Conservation (phyloP, 2,797 vertebrate species). For the Melanotaenia nigrans region DNA sequence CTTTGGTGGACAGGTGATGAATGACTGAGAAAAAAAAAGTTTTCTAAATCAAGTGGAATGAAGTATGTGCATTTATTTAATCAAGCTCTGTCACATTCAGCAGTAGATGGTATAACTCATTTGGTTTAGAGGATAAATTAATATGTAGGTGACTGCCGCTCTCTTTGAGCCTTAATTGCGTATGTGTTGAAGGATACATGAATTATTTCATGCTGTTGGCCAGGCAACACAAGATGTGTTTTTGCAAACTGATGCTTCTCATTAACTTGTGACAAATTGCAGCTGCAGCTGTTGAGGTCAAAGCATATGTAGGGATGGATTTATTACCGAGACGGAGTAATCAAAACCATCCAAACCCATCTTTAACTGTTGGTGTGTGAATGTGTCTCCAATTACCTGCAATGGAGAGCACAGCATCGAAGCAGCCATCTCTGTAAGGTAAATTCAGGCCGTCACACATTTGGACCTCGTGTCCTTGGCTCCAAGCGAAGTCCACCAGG, state of each 20-base stretch:
- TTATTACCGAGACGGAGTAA: background rate
- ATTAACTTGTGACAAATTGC: conserved; percentile 35
- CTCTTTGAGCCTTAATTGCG: conserved; percentile 32
- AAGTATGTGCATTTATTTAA: background rate
- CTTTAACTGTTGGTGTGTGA: background rate
- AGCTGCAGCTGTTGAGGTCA: conserved; percentile 11
- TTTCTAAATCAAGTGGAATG: conserved; percentile 16
- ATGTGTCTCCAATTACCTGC: conserved; percentile 59
- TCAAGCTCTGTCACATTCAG: conserved; percentile 17
- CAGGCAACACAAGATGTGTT: conserved; percentile 42
- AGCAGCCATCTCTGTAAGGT: conserved; percentile 80
- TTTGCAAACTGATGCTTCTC: conserved; percentile 53
- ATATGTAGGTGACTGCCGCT: conserved; percentile 27
- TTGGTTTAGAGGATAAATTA: conserved; percentile 18
- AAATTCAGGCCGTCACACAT: conserved; percentile 78
- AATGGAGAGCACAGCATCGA: conserved; percentile 80
- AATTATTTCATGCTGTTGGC: conserved; percentile 62
- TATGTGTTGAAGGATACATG: conserved; percentile 36
- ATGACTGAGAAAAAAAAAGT: conserved; percentile 74
- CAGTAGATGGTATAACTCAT: conserved; percentile 13
- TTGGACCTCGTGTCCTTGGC: conserved; percentile 80
- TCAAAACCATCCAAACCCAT: background rate
- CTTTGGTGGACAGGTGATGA: conserved; percentile 86
- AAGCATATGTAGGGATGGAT: conserved; percentile 7
- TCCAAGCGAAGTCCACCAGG: conserved; percentile 82